Evolutionary conservation across 2,113 vertebrate genomes (phyloP), one percentile per base, ranked within the genome.

Genomic region (Sebastes schlegelii): DNA sequence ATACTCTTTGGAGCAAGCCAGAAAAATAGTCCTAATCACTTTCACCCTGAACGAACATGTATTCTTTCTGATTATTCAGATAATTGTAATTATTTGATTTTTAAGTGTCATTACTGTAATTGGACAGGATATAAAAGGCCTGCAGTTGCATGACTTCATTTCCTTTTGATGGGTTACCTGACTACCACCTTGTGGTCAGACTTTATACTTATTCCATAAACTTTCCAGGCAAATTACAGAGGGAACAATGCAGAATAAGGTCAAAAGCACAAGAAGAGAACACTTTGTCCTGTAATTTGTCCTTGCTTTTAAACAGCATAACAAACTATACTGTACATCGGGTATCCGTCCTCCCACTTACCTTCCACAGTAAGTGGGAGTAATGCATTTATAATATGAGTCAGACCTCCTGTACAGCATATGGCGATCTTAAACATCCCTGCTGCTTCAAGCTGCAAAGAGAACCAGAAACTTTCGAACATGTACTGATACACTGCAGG

Each of bases 161-260:
- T 42, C 19, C 0, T 61, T 58, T 42, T 76, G 5, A 46, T 71
- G 42, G 16, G 40, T 73, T 5, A 70, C 26, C 17, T 80, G 74
- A 80, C 69, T 79, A 1, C 86, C 86, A 84, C 26, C 82, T 74
- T 80, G 82, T 91, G 89, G 86, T 81, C 69, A 79, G 45, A 79
- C 1, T 40, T 17, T 62, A 12, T 8, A 86, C 6, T 21, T 57
- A 21, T 60, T 63, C 4, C 21, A 0, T 4, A 2, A 46, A 21
- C 40, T 48, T 52, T 10, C 26, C 8, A 8, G 14, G 2, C 5
- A 69, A 40, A 71, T 8, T 72, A 46, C 4, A 79, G 19, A 19
- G 4, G 4, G 2, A 0, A 2, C 4, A 61, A 1, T 55, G 40
- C 4, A 49, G 4, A 52, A 43, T 40, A n/a, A 57, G 17, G 21